Evolutionary conservation across 2,113 vertebrate species (phyloP).

Genomic region (Phalacrocorax brasilianus): DNA sequence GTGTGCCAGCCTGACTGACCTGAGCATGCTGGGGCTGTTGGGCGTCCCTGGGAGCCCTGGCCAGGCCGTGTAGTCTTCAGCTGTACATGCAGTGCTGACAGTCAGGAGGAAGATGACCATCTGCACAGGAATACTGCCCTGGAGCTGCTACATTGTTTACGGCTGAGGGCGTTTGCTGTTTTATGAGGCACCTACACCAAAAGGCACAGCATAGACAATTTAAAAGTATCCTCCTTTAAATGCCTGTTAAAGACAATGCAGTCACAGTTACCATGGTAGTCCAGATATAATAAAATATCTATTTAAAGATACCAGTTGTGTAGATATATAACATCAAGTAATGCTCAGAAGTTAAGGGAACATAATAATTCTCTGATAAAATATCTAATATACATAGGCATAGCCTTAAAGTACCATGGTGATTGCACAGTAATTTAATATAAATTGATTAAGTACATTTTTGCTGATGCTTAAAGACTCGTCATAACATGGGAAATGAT

Average conservation of each 20-base stretch:
- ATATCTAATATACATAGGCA: conserved; percentile 29
- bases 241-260: background rate
- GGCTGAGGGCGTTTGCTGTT: background rate
- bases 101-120: background rate
- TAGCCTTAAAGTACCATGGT: conserved; percentile 27
- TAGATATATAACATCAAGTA: conserved; percentile 28
- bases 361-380: conserved; percentile 65
- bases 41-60: background rate
- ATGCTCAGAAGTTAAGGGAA: conserved; percentile 33
- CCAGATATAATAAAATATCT: background rate
- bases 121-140: background rate
- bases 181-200: background rate
- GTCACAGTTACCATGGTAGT: background rate
- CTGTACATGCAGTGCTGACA: background rate
- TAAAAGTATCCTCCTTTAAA: background rate
- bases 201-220: background rate
- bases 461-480: conserved; percentile 68
- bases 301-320: background rate
- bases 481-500: conserved; percentile 52
- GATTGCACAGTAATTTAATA: conserved; percentile 55
- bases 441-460: conserved; percentile 69
- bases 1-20: background rate
- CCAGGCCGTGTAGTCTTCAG: background rate
- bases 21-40: background rate
- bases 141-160: background rate